phyloP scores from a whole-genome alignment of 2,113 vertebrate species.

The Sorex fumeus region DNA sequence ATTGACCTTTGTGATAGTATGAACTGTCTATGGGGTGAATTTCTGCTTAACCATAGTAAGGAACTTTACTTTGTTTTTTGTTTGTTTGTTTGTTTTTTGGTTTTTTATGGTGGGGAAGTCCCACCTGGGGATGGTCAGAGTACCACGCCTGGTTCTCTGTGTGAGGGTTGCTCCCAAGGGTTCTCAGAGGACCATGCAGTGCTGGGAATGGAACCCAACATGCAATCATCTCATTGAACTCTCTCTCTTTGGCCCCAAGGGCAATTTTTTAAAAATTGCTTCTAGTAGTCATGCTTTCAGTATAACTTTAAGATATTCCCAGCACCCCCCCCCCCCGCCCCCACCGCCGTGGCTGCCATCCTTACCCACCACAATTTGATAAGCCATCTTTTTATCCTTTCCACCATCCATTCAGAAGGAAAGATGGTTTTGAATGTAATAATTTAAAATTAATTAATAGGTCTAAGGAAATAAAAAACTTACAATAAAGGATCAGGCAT shows the following conservation, averaged over 20 bases:
- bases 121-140: too few species aligned
- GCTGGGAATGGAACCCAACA: too few species aligned
- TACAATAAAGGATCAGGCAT: background rate
- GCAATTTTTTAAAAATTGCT: background rate
- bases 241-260: too few species aligned
- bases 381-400: slow-evolving; percentile 44
- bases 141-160: too few species aligned
- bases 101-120: background rate
- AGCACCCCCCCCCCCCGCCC: background rate
- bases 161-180: too few species aligned
- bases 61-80: slow-evolving; percentile 45
- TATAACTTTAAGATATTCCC: slow-evolving; percentile 57
- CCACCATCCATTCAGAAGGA: background rate
- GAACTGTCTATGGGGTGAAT: slow-evolving; percentile 61
- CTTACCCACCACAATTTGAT: slow-evolving; percentile 57
- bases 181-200: too few species aligned
- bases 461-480: background rate
- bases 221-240: too few species aligned
- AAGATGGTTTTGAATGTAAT: background rate
- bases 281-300: background rate
- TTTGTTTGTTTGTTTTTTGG: slow-evolving; percentile 19
- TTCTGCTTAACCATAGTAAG: slow-evolving; percentile 17
- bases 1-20: slow-evolving; percentile 67
- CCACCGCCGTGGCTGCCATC: background rate
- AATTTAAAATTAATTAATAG: background rate